Percentiles rank a stretch among this genome's conserved stretches.
Evolutionary conservation across 2,888 invertebrate species (phyloP).

Genomic region (Diarsia brunnea): DNA sequence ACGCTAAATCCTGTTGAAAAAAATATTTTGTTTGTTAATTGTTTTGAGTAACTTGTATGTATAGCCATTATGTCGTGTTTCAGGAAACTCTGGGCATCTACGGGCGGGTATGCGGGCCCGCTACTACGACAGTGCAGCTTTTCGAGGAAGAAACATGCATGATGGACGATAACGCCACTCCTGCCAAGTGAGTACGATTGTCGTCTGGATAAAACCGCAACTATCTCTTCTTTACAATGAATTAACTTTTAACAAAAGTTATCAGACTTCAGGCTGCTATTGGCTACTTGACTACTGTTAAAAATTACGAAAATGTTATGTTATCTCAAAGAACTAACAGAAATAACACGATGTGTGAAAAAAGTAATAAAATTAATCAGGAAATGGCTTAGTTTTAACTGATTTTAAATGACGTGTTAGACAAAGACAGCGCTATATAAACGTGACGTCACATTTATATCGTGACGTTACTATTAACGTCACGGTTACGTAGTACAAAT

Average conservation of each 20-base stretch:
- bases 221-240: not conserved
- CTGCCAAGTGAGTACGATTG: constrained; percentile 83
- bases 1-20: not conserved
- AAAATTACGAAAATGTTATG: too few species aligned
- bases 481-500: too few species aligned
- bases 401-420: too few species aligned
- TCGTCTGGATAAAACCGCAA: not conserved
- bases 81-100: constrained; percentile 89
- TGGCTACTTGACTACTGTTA: too few species aligned
- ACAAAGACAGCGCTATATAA: too few species aligned
- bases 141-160: constrained; percentile 94
- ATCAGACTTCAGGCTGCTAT: not conserved
- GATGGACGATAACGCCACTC: constrained; percentile 92
- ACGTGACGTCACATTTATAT: too few species aligned
- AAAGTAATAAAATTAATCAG: too few species aligned
- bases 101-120: constrained; percentile 87
- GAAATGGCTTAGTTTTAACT: too few species aligned
- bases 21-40: not conserved
- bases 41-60: not conserved
- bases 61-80: constrained; percentile 58
- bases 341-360: too few species aligned
- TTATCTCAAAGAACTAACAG: too few species aligned
- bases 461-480: too few species aligned
- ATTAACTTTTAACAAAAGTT: not conserved
- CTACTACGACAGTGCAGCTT: constrained; percentile 90